These are phyloP conservation scores for Thereva unica DNA, from an alignment of 2,888 invertebrate species.

Conservation along the genomic window DNA sequence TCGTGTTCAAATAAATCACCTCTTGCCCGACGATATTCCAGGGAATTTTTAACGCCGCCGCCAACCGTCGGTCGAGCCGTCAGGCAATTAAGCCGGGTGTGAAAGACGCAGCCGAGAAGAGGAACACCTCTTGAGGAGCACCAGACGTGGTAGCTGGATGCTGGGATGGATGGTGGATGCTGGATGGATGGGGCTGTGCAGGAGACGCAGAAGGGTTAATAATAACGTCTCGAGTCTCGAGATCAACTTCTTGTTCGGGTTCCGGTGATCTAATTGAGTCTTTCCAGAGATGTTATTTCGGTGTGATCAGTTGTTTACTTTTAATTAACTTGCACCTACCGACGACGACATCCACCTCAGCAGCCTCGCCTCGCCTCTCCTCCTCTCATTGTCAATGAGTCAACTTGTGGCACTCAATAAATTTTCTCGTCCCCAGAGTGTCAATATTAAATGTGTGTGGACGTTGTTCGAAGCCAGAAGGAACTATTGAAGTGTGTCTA, in stretches of 20 bases:
- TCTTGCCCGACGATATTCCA: constrained; percentile 17
- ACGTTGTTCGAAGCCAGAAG: too few relatives aligned
- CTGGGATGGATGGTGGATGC: too few relatives aligned
- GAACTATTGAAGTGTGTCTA: too few relatives aligned
- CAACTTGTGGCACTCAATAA: constrained; percentile 8
- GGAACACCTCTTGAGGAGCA: constrained; percentile 20
- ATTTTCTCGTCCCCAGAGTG: constrained; percentile 5
- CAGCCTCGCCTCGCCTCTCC: constrained; percentile 6
- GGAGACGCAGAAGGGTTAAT: too few relatives aligned
- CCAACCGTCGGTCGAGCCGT: background rate
- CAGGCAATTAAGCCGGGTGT: constrained; percentile 27
- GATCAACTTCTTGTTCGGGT: constrained; percentile 14
- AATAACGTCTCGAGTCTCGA: too few relatives aligned
- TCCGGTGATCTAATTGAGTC: constrained; percentile 29
- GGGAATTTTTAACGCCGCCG: constrained; percentile 23
- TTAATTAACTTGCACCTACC: constrained; percentile 20
- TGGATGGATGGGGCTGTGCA: too few relatives aligned
- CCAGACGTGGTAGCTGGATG: background rate
- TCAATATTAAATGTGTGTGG: too few relatives aligned
- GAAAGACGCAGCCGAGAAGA: constrained; percentile 10
- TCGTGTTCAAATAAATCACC: constrained; percentile 35
- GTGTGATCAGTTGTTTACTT: constrained; percentile 28
- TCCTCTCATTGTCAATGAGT: too few relatives aligned
- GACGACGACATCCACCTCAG: constrained; percentile 1
- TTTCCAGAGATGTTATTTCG: constrained; percentile 8